Percentiles rank a stretch among this genome's conserved stretches.
Conservation (phyloP, 1,140 invertebrate species). For the Pseudomyrmex dendroicus region DNA sequence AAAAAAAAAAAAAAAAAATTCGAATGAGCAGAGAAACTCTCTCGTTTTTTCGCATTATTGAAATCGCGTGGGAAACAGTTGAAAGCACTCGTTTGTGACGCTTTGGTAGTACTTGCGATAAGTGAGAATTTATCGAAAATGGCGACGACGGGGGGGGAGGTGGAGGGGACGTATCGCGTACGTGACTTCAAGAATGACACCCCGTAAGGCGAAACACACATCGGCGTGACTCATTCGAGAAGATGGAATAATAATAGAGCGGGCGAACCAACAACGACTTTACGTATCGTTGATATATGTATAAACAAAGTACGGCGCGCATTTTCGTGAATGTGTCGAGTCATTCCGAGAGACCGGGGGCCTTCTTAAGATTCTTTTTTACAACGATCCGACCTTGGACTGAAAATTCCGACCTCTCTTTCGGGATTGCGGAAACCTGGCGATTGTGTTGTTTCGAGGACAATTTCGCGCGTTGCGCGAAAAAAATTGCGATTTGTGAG, state of each 20-base stretch:
- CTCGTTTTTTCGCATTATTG: not conserved
- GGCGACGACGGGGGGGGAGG: slow-evolving; percentile 2
- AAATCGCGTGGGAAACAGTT: too few relatives aligned
- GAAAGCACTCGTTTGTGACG: not conserved
- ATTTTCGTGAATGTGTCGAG: not conserved
- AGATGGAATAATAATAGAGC: slow-evolving; percentile 48
- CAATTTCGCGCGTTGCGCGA: not conserved
- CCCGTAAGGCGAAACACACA: slow-evolving; percentile 38
- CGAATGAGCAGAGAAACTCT: slow-evolving; percentile 2
- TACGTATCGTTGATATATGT: not conserved
- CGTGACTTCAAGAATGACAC: slow-evolving; percentile 60
- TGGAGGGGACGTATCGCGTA: slow-evolving; percentile 19
- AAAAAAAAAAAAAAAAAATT: too few relatives aligned
- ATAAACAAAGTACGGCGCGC: not conserved
- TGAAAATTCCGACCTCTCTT: too few relatives aligned
- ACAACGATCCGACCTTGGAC: too few relatives aligned
- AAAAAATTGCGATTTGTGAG: not conserved
- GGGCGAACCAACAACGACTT: slow-evolving; percentile 21
- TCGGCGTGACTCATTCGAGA: slow-evolving; percentile 42
- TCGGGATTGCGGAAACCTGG: too few relatives aligned
- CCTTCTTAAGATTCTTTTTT: not conserved
- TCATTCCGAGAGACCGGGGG: not conserved
- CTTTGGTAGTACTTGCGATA: slow-evolving; percentile 20
- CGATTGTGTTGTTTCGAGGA: too few relatives aligned
- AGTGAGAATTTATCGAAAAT: slow-evolving; percentile 44